These are phyloP conservation scores for Hermodice carunculata DNA, from an alignment of 2,888 invertebrate genomes.

Conservation along the genomic window DNA sequence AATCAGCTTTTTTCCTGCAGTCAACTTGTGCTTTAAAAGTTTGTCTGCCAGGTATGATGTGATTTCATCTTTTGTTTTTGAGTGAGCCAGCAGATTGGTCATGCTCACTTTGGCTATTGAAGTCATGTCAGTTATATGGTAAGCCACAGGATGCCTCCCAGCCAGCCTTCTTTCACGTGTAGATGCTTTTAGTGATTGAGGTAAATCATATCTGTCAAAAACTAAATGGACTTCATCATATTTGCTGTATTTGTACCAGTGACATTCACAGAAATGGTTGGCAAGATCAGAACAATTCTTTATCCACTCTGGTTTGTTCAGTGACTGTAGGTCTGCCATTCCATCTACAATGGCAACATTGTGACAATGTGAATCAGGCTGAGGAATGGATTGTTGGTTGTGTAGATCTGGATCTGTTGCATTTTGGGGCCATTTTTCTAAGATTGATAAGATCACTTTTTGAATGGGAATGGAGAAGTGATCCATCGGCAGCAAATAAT, in stretches of 20 bases:
- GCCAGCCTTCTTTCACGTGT: too few relatives aligned
- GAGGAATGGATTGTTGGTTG: not conserved
- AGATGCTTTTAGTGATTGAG: too few relatives aligned
- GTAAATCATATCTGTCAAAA: not conserved
- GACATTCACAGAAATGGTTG: not conserved
- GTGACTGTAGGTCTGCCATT: not conserved
- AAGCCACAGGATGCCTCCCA: not conserved
- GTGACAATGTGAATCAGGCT: not conserved
- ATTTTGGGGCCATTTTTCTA: not conserved
- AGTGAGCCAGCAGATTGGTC: not conserved
- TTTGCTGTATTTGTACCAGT: not conserved
- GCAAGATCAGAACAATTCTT: slow-evolving; percentile 1
- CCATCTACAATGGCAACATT: not conserved
- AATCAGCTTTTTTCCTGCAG: not conserved
- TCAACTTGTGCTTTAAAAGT: not conserved
- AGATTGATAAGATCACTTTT: not conserved
- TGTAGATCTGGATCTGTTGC: not conserved
- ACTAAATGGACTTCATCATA: not conserved
- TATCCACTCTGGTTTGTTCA: slow-evolving; percentile 4
- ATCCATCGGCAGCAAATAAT: not conserved
- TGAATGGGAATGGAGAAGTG: not conserved
- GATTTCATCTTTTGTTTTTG: slow-evolving; percentile 1
- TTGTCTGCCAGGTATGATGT: not conserved
- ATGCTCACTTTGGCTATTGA: not conserved
- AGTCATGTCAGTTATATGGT: not conserved